Conservation (phyloP, 2,797 vertebrate species). For the Monodelphis domestica region DNA sequence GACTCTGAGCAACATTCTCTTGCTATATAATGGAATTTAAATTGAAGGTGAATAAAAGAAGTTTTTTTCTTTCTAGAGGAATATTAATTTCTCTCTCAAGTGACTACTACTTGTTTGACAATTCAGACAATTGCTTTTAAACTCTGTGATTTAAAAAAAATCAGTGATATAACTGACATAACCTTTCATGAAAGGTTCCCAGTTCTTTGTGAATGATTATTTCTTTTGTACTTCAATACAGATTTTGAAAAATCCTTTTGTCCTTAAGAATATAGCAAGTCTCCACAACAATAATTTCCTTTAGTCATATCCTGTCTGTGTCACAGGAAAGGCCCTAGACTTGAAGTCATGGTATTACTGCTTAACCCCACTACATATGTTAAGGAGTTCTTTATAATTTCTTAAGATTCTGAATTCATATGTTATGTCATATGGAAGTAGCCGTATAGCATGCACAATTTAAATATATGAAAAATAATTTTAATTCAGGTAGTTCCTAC, state of each 20-base stretch:
- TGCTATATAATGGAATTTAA: conserved; percentile 31
- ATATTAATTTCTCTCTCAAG: not conserved
- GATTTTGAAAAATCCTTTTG: not conserved
- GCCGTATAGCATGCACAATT: conserved; percentile 28
- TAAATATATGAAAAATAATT: conserved; percentile 16
- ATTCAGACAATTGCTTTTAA: conserved; percentile 32
- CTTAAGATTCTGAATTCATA: conserved; percentile 12
- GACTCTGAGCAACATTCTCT: conserved; percentile 2
- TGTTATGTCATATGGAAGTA: conserved; percentile 7
- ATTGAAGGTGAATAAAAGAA: conserved; percentile 41
- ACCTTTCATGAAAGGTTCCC: conserved; percentile 31
- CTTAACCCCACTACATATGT: not conserved
- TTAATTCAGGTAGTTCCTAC: not conserved
- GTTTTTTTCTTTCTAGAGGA: not conserved
- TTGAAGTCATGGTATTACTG: not conserved
- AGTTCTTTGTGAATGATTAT: conserved; percentile 20
- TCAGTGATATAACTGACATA: not conserved
- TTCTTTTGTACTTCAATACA: not conserved
- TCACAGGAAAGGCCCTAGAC: conserved; percentile 10
- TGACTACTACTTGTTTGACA: conserved; percentile 40
- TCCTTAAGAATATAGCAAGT: not conserved
- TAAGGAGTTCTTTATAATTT: conserved; percentile 41
- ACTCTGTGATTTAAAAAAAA: conserved; percentile 33
- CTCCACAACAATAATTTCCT: not conserved
- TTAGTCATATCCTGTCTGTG: not conserved